Evolutionary conservation across 2,113 vertebrate genomes (phyloP).

Genomic region (Vidua macroura): DNA sequence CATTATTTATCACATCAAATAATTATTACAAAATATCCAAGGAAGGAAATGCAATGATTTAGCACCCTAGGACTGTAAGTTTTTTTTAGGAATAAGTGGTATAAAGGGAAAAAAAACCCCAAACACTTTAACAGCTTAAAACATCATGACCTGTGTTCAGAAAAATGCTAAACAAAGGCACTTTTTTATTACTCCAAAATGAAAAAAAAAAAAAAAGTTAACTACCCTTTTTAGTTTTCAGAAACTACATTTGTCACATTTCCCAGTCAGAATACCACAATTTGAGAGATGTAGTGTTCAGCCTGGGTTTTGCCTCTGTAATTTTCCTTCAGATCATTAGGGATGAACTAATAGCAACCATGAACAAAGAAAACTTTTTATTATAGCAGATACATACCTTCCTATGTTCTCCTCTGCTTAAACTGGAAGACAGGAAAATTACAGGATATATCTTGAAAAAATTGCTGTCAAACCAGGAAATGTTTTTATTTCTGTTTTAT

Average conservation of each 20-base stretch:
- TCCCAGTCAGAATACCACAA: neutral
- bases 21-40: neutral
- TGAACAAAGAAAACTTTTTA: neutral
- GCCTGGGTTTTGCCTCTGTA: neutral
- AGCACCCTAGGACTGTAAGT: rapidly evolving
- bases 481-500: neutral
- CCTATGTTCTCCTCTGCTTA: neutral
- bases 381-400: neutral
- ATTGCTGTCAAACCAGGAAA: neutral
- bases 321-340: neutral
- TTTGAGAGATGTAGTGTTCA: neutral
- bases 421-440: neutral
- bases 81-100: neutral
- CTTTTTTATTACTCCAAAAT: neutral
- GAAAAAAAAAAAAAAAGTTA: neutral
- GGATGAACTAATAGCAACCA: neutral
- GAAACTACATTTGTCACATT: neutral
- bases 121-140: neutral
- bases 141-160: neutral
- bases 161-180: neutral
- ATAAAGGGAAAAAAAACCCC: neutral
- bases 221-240: neutral
- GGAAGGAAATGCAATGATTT: neutral
- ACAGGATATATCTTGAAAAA: neutral
- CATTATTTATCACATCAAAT: neutral